Evolutionary conservation across 2,888 invertebrate species (phyloP), one percentile per base, ranked within the genome.

Genomic region (Diploptera punctata): DNA sequence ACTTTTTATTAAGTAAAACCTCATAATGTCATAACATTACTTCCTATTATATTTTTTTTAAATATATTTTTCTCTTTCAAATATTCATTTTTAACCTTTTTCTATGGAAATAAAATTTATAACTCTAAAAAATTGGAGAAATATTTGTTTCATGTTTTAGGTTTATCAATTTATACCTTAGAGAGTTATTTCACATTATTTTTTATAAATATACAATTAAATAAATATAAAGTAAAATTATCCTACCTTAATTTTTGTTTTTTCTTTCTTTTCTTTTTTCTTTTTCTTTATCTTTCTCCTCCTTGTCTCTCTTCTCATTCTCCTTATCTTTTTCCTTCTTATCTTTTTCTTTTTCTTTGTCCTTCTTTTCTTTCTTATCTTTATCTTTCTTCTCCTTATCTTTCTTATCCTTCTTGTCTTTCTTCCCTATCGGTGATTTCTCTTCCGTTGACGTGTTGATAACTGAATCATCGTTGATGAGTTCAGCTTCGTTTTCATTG

Each of bases 321-420:
- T 75, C 74, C 61, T 75, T 74, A 24, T 74, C 67, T 24, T 73
- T 70, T 21, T 73, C 70, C 62, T 73, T 73, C 60, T 74, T 70
- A 18, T 68, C 81, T 78, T 83, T 83, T 79, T 87, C 75, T 73
- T 74, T 74, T 19, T 73, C 68, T 73, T 76, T 76, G 7, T 71
- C 70, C 43, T 76, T 76, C 4, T 76, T 75, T 74, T 77, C 74
- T 80, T 87, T 89, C 76, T 76, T 75, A 2, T 70, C 69, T 44
- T 76, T 76, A 5, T 76, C 75, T 75, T 77, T 75, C 80, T 87
- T 89, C 76, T 74, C 72, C 54, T 75, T 74, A 5, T 38, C 74
- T 71, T 72, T 75, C 74, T 68, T 74, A 31, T 75, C 72, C 19
- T 60, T 73, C 61, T 75, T 75, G 18, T 73, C 74, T n/a, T 73